These are phyloP conservation scores for Micropterix aruncella DNA, from an alignment of 2,888 invertebrate species.

Conservation along the genomic window DNA sequence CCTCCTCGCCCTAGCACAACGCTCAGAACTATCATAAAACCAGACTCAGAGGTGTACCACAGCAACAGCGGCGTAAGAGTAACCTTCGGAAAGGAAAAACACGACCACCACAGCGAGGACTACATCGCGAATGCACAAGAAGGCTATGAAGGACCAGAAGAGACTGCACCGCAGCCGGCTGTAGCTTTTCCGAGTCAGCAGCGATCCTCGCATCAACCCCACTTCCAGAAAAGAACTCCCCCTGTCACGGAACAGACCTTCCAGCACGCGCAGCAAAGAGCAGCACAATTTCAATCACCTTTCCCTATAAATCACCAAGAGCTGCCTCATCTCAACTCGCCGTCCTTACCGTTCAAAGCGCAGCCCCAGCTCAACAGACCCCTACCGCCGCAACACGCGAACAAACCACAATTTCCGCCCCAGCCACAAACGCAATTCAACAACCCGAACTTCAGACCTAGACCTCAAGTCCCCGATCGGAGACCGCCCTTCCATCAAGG, in stretches of 20 bases:
- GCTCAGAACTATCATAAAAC: constrained; percentile 69
- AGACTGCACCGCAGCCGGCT: constrained; percentile 50
- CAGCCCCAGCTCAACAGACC: constrained; percentile 18
- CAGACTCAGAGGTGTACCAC: constrained; percentile 74
- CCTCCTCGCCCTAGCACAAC: constrained; percentile 59
- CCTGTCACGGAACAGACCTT: constrained; percentile 15
- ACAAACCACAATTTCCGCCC: neutral
- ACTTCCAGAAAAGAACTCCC: constrained; percentile 18
- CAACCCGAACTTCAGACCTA: neutral
- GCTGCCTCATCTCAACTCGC: constrained; percentile 24
- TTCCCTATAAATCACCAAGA: constrained; percentile 16
- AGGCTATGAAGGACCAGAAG: constrained; percentile 38
- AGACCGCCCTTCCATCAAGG: constrained; percentile 36
- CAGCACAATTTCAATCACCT: constrained; percentile 9
- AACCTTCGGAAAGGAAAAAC: constrained; percentile 57
- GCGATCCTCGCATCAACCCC: constrained; percentile 13
- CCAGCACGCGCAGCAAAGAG: constrained; percentile 5
- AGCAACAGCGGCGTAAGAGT: constrained; percentile 69
- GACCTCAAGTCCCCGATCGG: constrained; percentile 32
- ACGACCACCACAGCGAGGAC: constrained; percentile 23
- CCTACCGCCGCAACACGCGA: neutral
- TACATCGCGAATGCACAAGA: constrained; percentile 8
- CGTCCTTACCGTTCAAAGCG: constrained; percentile 26
- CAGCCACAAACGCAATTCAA: constrained; percentile 2
- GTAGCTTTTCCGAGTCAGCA: constrained; percentile 36